phyloP scores from a whole-genome alignment of 2,888 invertebrate species.

The Cephus spinipes region DNA sequence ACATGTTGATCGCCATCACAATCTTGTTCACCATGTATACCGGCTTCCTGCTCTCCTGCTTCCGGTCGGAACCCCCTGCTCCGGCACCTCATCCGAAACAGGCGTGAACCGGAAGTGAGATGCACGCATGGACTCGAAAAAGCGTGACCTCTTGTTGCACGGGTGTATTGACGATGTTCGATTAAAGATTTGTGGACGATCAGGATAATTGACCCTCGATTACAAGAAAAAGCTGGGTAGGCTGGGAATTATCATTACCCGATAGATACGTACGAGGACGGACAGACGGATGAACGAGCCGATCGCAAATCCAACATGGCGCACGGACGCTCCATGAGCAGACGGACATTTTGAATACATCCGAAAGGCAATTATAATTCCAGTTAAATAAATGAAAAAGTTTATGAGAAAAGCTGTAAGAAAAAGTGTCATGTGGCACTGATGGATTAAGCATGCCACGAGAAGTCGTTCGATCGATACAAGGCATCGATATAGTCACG shows the following conservation, averaged over 20 bases:
- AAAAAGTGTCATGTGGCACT: too few species aligned
- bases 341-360: conserved; percentile 14
- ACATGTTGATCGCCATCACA: conserved; percentile 87
- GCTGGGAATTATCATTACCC: too few species aligned
- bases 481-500: too few species aligned
- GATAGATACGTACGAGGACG: too few species aligned
- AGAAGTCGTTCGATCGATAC: too few species aligned
- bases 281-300: too few species aligned
- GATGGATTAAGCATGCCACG: too few species aligned
- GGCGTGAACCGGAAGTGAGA: conserved; percentile 67
- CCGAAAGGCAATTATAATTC: conserved; percentile 16
- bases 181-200: not conserved
- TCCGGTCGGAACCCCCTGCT: conserved; percentile 79
- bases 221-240: too few species aligned
- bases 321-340: not conserved
- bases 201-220: too few species aligned
- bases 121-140: conserved; percentile 21
- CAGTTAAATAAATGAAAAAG: conserved; percentile 10
- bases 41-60: conserved; percentile 90
- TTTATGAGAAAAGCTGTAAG: not conserved
- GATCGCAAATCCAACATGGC: not conserved
- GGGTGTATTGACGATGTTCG: conserved; percentile 21
- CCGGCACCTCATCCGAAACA: conserved; percentile 75
- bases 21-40: conserved; percentile 91
- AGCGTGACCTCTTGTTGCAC: conserved; percentile 15